Evolutionary conservation across 2,888 invertebrate genomes (phyloP).

Genomic region (Seira ritae): DNA sequence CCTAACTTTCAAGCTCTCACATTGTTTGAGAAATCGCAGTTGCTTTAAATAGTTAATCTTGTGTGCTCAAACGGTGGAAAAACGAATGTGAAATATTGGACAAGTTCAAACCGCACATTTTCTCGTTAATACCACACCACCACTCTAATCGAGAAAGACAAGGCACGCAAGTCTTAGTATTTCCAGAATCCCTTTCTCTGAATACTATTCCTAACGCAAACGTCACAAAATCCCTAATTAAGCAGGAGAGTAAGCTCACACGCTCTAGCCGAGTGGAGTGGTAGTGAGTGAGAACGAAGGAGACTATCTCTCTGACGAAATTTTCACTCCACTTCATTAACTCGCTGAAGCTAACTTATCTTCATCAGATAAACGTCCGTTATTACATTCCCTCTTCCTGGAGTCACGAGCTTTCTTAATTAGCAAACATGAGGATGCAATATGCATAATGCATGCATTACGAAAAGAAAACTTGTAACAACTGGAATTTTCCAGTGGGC

Average conservation of each 20-base stretch:
- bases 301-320: conserved; percentile 27
- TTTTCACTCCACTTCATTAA: conserved; percentile 48
- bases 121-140: neutral
- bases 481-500: conserved; percentile 39
- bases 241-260: conserved; percentile 25
- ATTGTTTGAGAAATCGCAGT: neutral
- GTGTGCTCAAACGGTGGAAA: neutral
- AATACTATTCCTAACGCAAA: no score
- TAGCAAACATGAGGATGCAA: conserved; percentile 24
- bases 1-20: neutral
- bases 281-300: neutral
- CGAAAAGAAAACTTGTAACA: conserved; percentile 6
- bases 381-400: neutral
- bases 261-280: neutral
- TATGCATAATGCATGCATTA: neutral
- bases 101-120: neutral
- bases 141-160: no score
- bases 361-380: conserved; percentile 28
- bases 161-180: no score
- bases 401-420: conserved; percentile 17
- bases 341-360: conserved; percentile 12
- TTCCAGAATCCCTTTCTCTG: conserved; percentile 6
- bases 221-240: conserved; percentile 54
- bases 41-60: neutral
- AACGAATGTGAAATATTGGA: neutral